Evolutionary conservation across 2,888 invertebrate species (phyloP), one percentile per base, ranked within the genome.

Genomic region (Sinelater perroti): DNA sequence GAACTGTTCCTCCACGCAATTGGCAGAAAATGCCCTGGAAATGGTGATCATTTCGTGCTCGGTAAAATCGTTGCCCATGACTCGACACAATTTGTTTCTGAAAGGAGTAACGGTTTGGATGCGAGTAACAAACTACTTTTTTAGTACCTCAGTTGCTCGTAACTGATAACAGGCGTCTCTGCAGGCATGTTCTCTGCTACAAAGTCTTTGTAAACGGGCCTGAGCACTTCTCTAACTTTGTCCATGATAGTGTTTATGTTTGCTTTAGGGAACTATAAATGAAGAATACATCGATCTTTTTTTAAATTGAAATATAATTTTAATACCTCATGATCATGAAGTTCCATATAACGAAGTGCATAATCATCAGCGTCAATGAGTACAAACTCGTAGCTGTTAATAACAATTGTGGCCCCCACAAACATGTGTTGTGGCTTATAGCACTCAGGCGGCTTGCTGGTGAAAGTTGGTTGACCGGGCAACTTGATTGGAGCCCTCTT

Each of bases 311-410:
- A 1, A 2, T 3, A 11, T 5, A 5, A 1, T 18, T 38, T 36
- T 51, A 36, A 67, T 71, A 92, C 93, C 83, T 91, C 85, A 53
- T 84, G 78, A 52, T 85, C 80, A 76, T 93, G 83, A 4, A 88
- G 72, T 76, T 96, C 95, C 94, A 95, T 89, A 72, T 92, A 95
- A 33, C 89, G 83, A 44, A 95, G 78, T 0, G 93, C 91, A 72
- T 92, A 96, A 70, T 92, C 90, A 74, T 97, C 96, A 1, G 94
- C 93, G 1, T 87, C 87, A 1, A 86, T 81, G 20, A 97, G 81
- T 40, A 89, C 80, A 75, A 96, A 96, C 38, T 87, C 78, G 70
- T 92, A 93, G 64, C 87, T 86, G 72, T 90, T 89, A 11, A 96
- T 82, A 30, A 87, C 86, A 35, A 96, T 70, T 35, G 84, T 85